These are phyloP conservation scores for Thecocarcelia acutangulata DNA, from an alignment of 2,888 invertebrate genomes.

Conservation along the genomic window DNA sequence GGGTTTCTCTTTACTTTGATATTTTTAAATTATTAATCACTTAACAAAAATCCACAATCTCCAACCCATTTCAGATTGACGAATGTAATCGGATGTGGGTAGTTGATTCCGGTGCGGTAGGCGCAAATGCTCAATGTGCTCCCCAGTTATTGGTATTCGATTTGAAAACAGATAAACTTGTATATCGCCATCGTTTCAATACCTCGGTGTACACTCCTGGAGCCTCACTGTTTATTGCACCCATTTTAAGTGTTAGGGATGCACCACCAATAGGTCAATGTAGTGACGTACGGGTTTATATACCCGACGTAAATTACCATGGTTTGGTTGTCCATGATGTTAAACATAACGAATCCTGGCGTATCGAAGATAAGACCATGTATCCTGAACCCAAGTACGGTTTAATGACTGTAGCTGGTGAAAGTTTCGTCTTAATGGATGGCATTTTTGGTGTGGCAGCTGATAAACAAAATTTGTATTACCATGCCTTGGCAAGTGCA, in stretches of 20 bases:
- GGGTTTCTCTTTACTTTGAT: too few species aligned
- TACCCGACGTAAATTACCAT: constrained; percentile 84
- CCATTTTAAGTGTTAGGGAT: constrained; percentile 83
- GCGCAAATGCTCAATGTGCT: constrained; percentile 84
- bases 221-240: constrained; percentile 77
- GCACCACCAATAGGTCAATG: constrained; percentile 81
- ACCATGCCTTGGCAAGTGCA: constrained; percentile 85
- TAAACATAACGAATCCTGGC: constrained; percentile 83
- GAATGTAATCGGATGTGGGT: constrained; percentile 86
- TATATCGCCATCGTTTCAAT: constrained; percentile 79
- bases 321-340: constrained; percentile 85
- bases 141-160: constrained; percentile 89
- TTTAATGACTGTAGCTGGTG: constrained; percentile 83
- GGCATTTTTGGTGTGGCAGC: constrained; percentile 85
- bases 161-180: constrained; percentile 83
- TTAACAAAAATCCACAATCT: too few species aligned
- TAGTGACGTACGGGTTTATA: constrained; percentile 84
- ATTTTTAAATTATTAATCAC: too few species aligned
- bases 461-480: constrained; percentile 82
- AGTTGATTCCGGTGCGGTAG: constrained; percentile 84
- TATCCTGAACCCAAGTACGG: constrained; percentile 84
- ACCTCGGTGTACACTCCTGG: constrained; percentile 71
- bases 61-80: constrained; percentile 84
- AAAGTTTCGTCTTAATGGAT: constrained; percentile 86
- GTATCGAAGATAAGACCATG: constrained; percentile 83